These are phyloP conservation scores for Camponotus vicinus DNA, from an alignment of 1,140 invertebrate genomes.

Conservation along the genomic window DNA sequence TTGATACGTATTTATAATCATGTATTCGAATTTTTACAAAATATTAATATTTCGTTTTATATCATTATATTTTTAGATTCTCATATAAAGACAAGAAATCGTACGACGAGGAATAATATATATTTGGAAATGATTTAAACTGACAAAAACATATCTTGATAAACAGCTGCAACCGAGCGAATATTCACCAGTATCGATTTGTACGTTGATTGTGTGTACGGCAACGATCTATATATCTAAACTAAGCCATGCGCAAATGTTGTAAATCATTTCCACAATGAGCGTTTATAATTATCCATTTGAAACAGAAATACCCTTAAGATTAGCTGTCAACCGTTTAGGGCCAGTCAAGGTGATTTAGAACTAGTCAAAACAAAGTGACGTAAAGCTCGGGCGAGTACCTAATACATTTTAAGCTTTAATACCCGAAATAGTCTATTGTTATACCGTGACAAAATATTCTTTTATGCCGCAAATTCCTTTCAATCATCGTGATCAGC, in stretches of 20 bases:
- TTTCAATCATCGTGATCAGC: not conserved
- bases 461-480: not conserved
- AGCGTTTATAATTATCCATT: slow-evolving; percentile 30
- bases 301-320: slow-evolving; percentile 19
- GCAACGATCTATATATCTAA: slow-evolving; percentile 10
- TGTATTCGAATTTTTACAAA: not conserved
- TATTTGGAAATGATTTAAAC: not conserved
- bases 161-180: not conserved
- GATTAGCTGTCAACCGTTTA: not conserved
- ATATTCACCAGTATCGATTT: slow-evolving; percentile 26
- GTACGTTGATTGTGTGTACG: slow-evolving; percentile 10
- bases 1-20: not conserved
- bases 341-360: slow-evolving; percentile 59
- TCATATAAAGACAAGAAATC: no score
- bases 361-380: slow-evolving; percentile 10
- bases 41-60: not conserved
- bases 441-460: not conserved
- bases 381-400: slow-evolving; percentile 66
- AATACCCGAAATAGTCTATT: not conserved
- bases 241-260: slow-evolving; percentile 9
- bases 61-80: not conserved
- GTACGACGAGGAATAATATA: not conserved
- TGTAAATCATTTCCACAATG: slow-evolving; percentile 15
- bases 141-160: not conserved
- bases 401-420: not conserved